Evolutionary conservation across 2,888 invertebrate species (phyloP).

Genomic region (Heliconius ismenius): DNA sequence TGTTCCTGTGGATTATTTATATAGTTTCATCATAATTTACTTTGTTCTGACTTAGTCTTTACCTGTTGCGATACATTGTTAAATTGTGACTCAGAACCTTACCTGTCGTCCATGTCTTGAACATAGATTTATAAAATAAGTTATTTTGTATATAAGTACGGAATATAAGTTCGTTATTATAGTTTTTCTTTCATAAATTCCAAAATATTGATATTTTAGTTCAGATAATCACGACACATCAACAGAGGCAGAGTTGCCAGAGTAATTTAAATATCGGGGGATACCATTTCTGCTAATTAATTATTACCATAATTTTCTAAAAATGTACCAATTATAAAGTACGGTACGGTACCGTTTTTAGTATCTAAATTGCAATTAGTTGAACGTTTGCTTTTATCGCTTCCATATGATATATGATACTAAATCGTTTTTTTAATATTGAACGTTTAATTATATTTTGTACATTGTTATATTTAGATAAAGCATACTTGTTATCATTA

Average conservation of each 20-base stretch:
- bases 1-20: slow-evolving; percentile 69
- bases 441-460: too few relatives aligned
- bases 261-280: slow-evolving; percentile 27
- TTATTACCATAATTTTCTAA: background rate
- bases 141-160: slow-evolving; percentile 61
- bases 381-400: background rate
- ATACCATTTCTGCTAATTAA: slow-evolving; percentile 49
- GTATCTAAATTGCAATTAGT: background rate
- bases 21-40: slow-evolving; percentile 68
- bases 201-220: slow-evolving; percentile 77
- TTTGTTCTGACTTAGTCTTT: slow-evolving; percentile 70
- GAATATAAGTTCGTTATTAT: slow-evolving; percentile 59
- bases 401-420: background rate
- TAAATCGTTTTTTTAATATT: background rate
- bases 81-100: slow-evolving; percentile 56
- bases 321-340: background rate
- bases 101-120: slow-evolving; percentile 75
- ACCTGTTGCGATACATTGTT: slow-evolving; percentile 68
- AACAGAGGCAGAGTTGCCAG: slow-evolving; percentile 73
- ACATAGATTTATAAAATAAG: slow-evolving; percentile 64
- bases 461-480: background rate
- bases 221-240: slow-evolving; percentile 80
- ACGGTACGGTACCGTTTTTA: background rate
- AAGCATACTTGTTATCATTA: too few relatives aligned
- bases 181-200: slow-evolving; percentile 77